A percentile compares a stretch with the other conserved stretches of the same genome.
These are phyloP conservation scores for Trichopoda pennipes DNA, from an alignment of 2,888 invertebrate genomes.

Conservation along the genomic window DNA sequence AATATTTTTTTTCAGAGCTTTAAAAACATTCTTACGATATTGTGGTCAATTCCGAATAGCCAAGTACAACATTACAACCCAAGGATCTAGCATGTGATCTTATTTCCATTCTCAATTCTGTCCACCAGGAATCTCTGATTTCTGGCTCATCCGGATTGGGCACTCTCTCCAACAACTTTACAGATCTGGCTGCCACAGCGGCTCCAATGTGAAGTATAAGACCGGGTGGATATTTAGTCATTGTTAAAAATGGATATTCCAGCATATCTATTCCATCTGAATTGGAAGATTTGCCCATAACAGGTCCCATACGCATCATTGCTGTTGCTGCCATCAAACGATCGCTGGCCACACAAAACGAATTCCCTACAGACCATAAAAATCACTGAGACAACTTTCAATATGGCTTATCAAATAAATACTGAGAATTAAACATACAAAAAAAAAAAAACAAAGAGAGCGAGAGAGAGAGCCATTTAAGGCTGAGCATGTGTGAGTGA, in stretches of 20 bases:
- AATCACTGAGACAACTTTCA: conserved; percentile 33
- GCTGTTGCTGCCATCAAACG: conserved; percentile 83
- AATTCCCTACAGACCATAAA: conserved; percentile 84
- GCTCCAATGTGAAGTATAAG: conserved; percentile 95
- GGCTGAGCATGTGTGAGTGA: conserved; percentile 24
- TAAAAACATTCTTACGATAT: conserved; percentile 87
- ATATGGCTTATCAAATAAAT: conserved; percentile 6
- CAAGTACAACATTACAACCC: conserved; percentile 96
- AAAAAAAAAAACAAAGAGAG: too few relatives aligned
- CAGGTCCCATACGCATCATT: conserved; percentile 83
- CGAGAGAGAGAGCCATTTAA: conserved; percentile 8
- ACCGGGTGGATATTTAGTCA: conserved; percentile 93
- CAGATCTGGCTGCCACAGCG: conserved; percentile 91
- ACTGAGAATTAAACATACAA: conserved; percentile 28
- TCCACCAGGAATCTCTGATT: conserved; percentile 97
- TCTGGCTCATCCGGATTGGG: conserved; percentile 94
- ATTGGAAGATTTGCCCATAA: conserved; percentile 84
- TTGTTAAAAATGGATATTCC: conserved; percentile 97
- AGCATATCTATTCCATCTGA: conserved; percentile 90
- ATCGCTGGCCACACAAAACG: conserved; percentile 85
- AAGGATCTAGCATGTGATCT: conserved; percentile 95
- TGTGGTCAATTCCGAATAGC: conserved; percentile 94
- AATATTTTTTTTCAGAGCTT: background rate
- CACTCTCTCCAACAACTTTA: conserved; percentile 90
- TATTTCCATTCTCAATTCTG: conserved; percentile 96